phyloP scores from a whole-genome alignment of 30 jellyfish, hydroid and myxozoan species.

The Turritopsis rubra region DNA sequence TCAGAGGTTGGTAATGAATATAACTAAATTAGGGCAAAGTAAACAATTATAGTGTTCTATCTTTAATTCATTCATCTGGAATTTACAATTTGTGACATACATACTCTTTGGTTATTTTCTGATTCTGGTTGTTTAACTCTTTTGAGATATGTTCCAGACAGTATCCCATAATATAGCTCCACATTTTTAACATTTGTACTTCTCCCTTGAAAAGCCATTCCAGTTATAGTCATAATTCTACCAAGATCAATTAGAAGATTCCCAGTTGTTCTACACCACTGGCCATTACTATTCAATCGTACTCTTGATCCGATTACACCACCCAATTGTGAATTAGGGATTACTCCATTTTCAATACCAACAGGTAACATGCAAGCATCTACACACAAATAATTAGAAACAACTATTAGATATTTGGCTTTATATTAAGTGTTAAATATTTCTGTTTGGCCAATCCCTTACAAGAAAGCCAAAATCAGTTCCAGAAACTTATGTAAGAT shows the following conservation, averaged over 20 bases:
- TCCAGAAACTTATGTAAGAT: no score
- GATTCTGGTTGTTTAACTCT: no score
- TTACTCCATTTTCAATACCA: not conserved
- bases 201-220: conserved; percentile 5
- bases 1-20: no score
- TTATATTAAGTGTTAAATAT: no score
- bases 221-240: conserved; percentile 4
- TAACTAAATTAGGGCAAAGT: no score
- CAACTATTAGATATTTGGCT: no score
- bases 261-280: not conserved
- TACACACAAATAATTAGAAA: not conserved
- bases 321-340: not conserved
- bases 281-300: not conserved
- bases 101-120: not conserved
- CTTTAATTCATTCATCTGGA: no score
- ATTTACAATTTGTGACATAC: no score
- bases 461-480: not conserved
- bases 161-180: not conserved
- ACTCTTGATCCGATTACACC: not conserved
- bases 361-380: not conserved
- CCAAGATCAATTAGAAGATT: conserved; percentile 5
- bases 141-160: no score
- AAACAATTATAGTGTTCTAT: no score
- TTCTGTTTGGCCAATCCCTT: no score
- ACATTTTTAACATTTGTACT: not conserved